phyloP scores from a whole-genome alignment of 1,140 invertebrate species.

The honey bee (Apis mellifera) region DNA sequence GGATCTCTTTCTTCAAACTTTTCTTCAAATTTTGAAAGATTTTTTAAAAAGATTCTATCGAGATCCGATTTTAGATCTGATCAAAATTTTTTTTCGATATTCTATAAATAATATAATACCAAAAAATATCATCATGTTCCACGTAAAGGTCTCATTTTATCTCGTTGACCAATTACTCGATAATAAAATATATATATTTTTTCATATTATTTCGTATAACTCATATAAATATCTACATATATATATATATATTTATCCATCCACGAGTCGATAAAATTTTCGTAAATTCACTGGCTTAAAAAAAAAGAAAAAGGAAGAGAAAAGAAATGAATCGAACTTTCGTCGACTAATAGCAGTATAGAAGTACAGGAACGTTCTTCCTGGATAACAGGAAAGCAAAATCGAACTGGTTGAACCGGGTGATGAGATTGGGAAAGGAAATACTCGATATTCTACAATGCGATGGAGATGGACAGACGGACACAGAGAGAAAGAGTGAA shows the following conservation, averaged over 20 bases:
- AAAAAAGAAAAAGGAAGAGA: background rate
- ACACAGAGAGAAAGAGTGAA: slow-evolving; percentile 54
- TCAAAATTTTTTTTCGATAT: too few relatives aligned
- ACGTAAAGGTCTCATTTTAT: background rate
- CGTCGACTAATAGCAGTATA: background rate
- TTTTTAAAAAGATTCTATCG: too few relatives aligned
- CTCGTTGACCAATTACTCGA: background rate
- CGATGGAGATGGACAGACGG: slow-evolving; percentile 68
- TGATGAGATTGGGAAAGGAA: background rate
- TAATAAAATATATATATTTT: background rate
- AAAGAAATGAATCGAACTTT: background rate
- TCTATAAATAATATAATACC: too few relatives aligned
- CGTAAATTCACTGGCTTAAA: background rate
- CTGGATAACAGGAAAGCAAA: background rate
- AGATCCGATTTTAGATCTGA: too few relatives aligned
- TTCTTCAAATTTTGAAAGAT: too few relatives aligned
- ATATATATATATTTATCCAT: too few relatives aligned
- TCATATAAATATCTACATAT: too few relatives aligned
- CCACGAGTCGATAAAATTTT: too few relatives aligned
- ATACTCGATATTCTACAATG: slow-evolving; percentile 44
- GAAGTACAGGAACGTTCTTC: background rate
- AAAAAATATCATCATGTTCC: background rate
- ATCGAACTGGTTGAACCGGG: slow-evolving; percentile 12
- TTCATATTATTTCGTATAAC: background rate
- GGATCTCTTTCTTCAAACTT: too few relatives aligned